A percentile compares a stretch with the other conserved stretches of the same genome.
phyloP scores from a whole-genome alignment of 1,140 invertebrate genomes.

The Arctopsyche grandis region DNA sequence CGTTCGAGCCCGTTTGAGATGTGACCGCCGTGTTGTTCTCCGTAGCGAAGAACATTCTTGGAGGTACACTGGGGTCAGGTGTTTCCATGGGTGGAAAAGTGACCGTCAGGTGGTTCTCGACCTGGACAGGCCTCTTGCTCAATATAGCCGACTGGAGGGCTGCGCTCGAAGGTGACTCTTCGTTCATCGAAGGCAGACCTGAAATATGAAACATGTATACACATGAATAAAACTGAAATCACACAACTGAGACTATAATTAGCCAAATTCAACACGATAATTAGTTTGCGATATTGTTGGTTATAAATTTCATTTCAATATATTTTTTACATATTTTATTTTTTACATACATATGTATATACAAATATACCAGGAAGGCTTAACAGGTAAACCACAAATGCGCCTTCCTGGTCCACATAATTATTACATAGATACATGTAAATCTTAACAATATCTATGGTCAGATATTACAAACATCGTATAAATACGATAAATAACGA shows the following conservation, averaged over 20 bases:
- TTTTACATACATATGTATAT: too few relatives aligned
- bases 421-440: too few relatives aligned
- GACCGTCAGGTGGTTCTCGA: constrained; percentile 63
- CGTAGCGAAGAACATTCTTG: constrained; percentile 78
- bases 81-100: constrained; percentile 63
- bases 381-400: too few relatives aligned
- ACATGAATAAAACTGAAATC: not conserved
- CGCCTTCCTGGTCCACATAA: too few relatives aligned
- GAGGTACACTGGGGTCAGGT: constrained; percentile 53
- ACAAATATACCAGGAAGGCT: too few relatives aligned
- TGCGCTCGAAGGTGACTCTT: constrained; percentile 28
- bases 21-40: constrained; percentile 83
- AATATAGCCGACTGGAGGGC: constrained; percentile 49
- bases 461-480: too few relatives aligned
- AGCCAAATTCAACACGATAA: too few relatives aligned
- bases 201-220: constrained; percentile 24
- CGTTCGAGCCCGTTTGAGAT: constrained; percentile 84
- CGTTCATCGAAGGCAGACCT: constrained; percentile 40
- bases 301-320: too few relatives aligned
- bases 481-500: too few relatives aligned
- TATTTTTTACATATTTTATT: too few relatives aligned
- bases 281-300: too few relatives aligned
- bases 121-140: constrained; percentile 51
- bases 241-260: not conserved
- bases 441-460: too few relatives aligned